phyloP scores from a whole-genome alignment of 2,888 invertebrate genomes.

The Acholoe squamosa region DNA sequence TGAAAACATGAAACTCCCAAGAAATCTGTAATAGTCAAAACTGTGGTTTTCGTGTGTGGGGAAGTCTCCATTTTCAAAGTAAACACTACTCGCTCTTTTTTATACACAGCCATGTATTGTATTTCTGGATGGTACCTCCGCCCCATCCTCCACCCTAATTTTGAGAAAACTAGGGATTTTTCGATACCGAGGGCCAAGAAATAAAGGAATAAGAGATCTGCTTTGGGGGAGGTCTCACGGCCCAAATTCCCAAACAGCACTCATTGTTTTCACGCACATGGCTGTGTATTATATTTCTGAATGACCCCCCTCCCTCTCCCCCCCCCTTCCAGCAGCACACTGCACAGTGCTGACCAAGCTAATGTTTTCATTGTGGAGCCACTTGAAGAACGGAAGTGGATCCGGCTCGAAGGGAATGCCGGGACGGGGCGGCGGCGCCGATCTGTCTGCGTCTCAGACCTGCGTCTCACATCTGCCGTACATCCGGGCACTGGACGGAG shows the following conservation, averaged over 20 bases:
- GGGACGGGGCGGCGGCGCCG: constrained; percentile 23
- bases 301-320: neutral
- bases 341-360: constrained; percentile 6
- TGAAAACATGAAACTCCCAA: too few relatives aligned
- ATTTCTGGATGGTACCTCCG: too few relatives aligned
- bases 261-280: constrained; percentile 32
- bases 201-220: too few relatives aligned
- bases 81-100: too few relatives aligned
- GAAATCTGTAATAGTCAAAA: too few relatives aligned
- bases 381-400: constrained; percentile 54
- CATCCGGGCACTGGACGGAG: constrained; percentile 43
- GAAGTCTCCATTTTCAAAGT: too few relatives aligned
- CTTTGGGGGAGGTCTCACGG: too few relatives aligned
- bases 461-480: constrained; percentile 30
- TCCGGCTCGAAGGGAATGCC: constrained; percentile 50
- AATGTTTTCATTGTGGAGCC: constrained; percentile 54
- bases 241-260: neutral
- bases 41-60: too few relatives aligned
- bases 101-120: too few relatives aligned
- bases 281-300: constrained; percentile 15
- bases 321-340: neutral
- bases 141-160: too few relatives aligned
- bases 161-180: too few relatives aligned
- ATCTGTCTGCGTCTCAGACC: constrained; percentile 48
- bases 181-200: too few relatives aligned